A percentile compares a stretch with the other conserved stretches of the same genome.
Conservation (phyloP, 2,113 vertebrate species). For the Semnornis frantzii region DNA sequence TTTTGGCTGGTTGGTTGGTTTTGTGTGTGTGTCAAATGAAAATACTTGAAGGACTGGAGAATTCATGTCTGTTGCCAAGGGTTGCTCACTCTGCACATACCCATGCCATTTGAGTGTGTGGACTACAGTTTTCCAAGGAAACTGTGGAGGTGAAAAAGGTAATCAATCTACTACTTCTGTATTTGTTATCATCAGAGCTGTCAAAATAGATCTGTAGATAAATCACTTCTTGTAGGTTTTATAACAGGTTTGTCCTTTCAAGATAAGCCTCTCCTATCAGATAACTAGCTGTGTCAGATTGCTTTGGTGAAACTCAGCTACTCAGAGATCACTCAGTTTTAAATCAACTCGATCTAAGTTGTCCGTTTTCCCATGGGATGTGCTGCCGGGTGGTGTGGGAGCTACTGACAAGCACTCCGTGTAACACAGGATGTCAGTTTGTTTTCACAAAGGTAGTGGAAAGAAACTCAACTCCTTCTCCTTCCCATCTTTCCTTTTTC, state of each 20-base stretch:
- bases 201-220: background rate
- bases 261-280: background rate
- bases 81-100: background rate
- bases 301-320: background rate
- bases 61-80: background rate
- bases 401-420: rapidly evolving
- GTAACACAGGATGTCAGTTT: background rate
- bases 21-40: background rate
- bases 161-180: background rate
- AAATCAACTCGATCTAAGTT: rapidly evolving
- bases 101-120: background rate
- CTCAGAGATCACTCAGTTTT: rapidly evolving
- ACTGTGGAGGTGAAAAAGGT: background rate
- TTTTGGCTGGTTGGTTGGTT: too few species aligned
- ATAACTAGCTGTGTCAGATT: background rate
- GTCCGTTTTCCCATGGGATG: background rate
- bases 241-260: background rate
- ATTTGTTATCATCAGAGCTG: background rate
- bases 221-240: background rate
- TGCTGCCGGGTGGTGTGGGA: background rate
- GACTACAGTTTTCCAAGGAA: background rate
- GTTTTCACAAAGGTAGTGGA: background rate
- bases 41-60: background rate
- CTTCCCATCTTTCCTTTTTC: rapidly evolving
- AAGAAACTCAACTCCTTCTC: background rate